Evolutionary conservation across 1,140 invertebrate genomes (phyloP).

Genomic region (Alviniconcha marisindica): DNA sequence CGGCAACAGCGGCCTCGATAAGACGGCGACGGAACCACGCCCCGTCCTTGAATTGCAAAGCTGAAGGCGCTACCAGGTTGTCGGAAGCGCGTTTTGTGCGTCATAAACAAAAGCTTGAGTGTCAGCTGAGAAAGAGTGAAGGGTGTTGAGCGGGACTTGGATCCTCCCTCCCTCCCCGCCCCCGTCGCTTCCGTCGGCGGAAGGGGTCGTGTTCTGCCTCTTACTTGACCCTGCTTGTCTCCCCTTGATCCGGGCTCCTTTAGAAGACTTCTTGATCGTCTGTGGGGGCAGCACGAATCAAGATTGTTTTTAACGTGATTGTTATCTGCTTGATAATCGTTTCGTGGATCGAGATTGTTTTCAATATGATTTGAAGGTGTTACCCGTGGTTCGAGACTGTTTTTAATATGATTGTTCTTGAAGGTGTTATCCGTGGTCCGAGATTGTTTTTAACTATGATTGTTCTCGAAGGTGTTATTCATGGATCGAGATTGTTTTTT

Average conservation of each 20-base stretch:
- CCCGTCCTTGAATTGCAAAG: background rate
- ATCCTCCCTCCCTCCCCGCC: background rate
- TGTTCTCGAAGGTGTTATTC: too few species aligned
- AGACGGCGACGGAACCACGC: background rate
- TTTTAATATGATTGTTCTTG: too few species aligned
- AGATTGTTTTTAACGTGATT: too few species aligned
- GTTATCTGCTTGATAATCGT: too few species aligned
- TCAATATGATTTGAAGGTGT: too few species aligned
- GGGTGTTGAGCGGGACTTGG: background rate
- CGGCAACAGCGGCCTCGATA: slow-evolving; percentile 17
- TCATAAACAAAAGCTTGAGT: slow-evolving; percentile 18
- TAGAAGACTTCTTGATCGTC: too few species aligned
- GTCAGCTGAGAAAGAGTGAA: background rate
- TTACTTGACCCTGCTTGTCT: background rate
- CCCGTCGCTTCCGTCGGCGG: background rate
- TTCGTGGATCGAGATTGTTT: too few species aligned
- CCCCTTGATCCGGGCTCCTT: slow-evolving; percentile 2
- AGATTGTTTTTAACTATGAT: too few species aligned
- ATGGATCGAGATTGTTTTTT: too few species aligned
- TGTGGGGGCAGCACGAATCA: too few species aligned
- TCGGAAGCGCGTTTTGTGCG: background rate
- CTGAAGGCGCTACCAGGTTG: background rate
- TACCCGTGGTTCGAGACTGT: too few species aligned
- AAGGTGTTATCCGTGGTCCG: too few species aligned
- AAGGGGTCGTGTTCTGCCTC: background rate